Evolutionary conservation across 2,888 invertebrate genomes (phyloP).

Genomic region (Antheraea assamensis): DNA sequence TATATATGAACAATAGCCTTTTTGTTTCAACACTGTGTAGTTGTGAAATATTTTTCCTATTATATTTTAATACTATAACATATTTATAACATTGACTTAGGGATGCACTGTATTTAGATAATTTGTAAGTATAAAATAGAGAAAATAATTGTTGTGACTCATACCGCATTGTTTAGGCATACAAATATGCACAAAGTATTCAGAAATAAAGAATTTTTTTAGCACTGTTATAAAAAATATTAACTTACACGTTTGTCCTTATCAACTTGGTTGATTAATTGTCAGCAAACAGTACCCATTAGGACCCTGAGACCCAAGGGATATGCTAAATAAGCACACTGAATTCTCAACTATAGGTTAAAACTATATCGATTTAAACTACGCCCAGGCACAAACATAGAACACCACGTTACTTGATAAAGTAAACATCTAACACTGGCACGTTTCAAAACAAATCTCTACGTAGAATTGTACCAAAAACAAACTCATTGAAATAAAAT

Average conservation of each 20-base stretch:
- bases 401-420: slow-evolving; percentile 46
- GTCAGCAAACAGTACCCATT: slow-evolving; percentile 47
- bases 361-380: slow-evolving; percentile 61
- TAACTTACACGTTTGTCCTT: slow-evolving; percentile 34
- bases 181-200: not conserved
- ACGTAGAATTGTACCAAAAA: slow-evolving; percentile 36
- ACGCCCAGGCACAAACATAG: slow-evolving; percentile 50
- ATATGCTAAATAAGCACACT: slow-evolving; percentile 62
- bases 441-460: slow-evolving; percentile 50
- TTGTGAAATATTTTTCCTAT: not conserved
- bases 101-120: not conserved
- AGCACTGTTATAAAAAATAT: slow-evolving; percentile 25
- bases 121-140: not conserved
- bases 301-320: slow-evolving; percentile 54
- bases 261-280: slow-evolving; percentile 29
- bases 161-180: not conserved
- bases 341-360: slow-evolving; percentile 65
- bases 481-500: slow-evolving; percentile 42
- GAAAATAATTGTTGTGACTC: not conserved
- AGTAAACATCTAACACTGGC: slow-evolving; percentile 55
- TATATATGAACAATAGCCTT: not conserved
- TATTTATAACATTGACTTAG: not conserved
- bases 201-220: not conserved
- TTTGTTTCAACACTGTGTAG: not conserved
- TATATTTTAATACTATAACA: not conserved